Base-by-base conservation (phyloP, 2,888 invertebrate species). In the Siphlonurus alternatus region DNA sequence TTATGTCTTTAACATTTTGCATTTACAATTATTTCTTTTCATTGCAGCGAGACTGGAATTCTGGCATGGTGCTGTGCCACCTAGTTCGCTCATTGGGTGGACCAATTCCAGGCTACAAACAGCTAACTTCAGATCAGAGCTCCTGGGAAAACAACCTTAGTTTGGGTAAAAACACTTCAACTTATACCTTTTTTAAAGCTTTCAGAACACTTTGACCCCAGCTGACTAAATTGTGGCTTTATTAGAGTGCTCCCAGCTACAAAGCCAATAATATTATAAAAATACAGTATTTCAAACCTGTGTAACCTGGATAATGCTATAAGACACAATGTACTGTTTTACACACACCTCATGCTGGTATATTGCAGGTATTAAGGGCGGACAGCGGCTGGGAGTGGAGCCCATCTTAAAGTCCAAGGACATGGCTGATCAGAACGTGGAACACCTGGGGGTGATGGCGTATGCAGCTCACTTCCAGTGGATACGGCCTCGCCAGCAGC, bases 401-500 rank as follows among this genome's bases (percentile, higher is more conserved):
- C 93, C 95, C 2, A 85, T 97, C 56, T 77, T 98, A 65, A 86
- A 92, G 69, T 89, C 97, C 18, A 90, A 89, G 74, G 96, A 98
- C 73, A 92, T 99, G 88, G 89, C 93, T 53, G 93, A 93, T 74
- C 89, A 87, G 53, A 91, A 96, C 73, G 93, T 93, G 3, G 97
- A 98, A 73, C 96, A 97, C 78, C 80, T 98, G 69, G 97, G 94
- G 10, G 92, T 97, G 65, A 98, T 98, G 98, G 93, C 97, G 0
- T 96, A 97, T 77, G 91, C 93, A 0, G 92, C 96, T 0, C 86
- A 91, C 74, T 89, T 93, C 77, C 89, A 92, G 69, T 93, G 93
- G 85, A 84, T 93, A 38, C 86, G 89, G 25, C 90, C 92, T 65
- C 79, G 90, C 60, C 89, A 90, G 15, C 88, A 90, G 3, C 81